Base-by-base conservation (phyloP, 2,888 invertebrate genomes). In the Agrilus biguttatus region DNA sequence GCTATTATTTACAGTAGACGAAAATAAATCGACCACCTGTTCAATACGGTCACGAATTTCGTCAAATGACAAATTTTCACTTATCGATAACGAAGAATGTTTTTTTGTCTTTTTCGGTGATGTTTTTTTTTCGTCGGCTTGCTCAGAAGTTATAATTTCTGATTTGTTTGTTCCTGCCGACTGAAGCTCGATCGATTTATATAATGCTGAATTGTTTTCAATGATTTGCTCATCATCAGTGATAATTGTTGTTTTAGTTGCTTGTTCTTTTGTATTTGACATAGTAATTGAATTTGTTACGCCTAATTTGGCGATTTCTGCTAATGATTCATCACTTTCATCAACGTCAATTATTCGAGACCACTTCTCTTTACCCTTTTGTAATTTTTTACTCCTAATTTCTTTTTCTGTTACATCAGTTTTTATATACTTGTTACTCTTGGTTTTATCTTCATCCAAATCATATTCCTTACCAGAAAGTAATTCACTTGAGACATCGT, bases 381-480 rank as follows among this genome's bases (percentile, higher is more conserved):
- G 14, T 23, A 23, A 39, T 33, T 42, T 19, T 8, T 39, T 43
- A n/a, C 39, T 23, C 23, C 19, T 21, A 36, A 19, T 42, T 40
- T 44, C 3, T 35, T 23, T 36, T 35, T 6, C 8, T 23, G 23
- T 23, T 23, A 2, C 17, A 17, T 17, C 17, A 4, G 6, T 21
- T 21, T 21, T 21, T 5, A 3, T 7, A 6, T 21, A 2, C 6
- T 6, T 21, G 1, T n/a, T 4, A 34, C 3, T 19, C 21, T 37
- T 21, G 21, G 6, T 12, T n/a, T 14, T 33, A 7, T 23, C 14
- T 36, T 48, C 41, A 4, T 38, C 47, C 34, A 52, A 44, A 43
- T 53, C 53, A 39, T 53, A 58, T 48, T 63, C 63, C 23, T 60
- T 49, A 4, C 63, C 62, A 21, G 63, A 57, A 23, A 63, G 49